Conservation (phyloP, 2,113 vertebrate genomes). For the Coptodon bakossiorum region DNA sequence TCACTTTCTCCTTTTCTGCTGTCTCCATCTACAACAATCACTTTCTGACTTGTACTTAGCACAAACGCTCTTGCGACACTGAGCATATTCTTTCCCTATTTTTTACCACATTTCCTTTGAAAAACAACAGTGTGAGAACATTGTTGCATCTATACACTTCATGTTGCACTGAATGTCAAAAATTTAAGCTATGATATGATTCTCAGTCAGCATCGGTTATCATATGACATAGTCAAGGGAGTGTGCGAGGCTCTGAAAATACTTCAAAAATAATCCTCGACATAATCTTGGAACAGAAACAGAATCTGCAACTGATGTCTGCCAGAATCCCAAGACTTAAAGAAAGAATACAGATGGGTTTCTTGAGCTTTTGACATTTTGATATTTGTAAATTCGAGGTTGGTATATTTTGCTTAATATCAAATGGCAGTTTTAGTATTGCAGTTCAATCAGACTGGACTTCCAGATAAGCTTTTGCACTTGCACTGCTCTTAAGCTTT, state of each 20-base stretch:
- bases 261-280: slow-evolving; percentile 30
- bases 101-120: background rate
- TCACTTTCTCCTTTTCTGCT: background rate
- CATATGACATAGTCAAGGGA: slow-evolving; percentile 7
- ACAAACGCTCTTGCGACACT: background rate
- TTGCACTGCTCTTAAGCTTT: background rate
- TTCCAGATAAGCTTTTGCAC: background rate
- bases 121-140: background rate
- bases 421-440: slow-evolving; percentile 1
- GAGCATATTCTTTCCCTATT: background rate
- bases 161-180: background rate
- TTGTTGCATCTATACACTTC: background rate
- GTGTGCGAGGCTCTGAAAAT: background rate
- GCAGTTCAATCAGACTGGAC: background rate
- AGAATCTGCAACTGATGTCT: slow-evolving; percentile 16
- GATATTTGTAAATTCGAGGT: slow-evolving; percentile 5
- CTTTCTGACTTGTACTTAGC: background rate
- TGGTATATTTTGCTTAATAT: slow-evolving; percentile 19
- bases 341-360: slow-evolving; percentile 10
- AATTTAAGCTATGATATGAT: background rate
- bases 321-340: background rate
- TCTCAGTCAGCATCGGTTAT: background rate
- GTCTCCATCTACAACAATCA: background rate
- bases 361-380: slow-evolving; percentile 25
- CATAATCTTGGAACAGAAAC: slow-evolving; percentile 25